Conservation (phyloP, 2,113 vertebrate species). For the Urocitellus parryii region DNA sequence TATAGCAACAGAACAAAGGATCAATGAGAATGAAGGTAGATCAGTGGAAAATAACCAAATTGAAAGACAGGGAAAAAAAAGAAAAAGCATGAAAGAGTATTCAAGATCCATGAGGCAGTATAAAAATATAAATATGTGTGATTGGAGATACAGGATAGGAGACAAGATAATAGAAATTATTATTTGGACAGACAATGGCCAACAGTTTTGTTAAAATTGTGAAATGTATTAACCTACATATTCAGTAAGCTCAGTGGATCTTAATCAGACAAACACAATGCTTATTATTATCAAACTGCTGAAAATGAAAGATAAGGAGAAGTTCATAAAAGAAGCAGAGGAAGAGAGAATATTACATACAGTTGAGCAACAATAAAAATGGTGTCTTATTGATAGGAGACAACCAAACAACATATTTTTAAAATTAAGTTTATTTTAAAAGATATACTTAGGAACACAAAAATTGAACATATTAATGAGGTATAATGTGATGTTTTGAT, state of each 20-base stretch:
- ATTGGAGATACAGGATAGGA: background rate
- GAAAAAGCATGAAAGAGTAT: background rate
- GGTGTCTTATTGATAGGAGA: background rate
- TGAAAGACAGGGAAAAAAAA: background rate
- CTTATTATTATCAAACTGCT: background rate
- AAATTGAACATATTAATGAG: background rate
- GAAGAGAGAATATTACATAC: background rate
- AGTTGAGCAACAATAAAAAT: background rate
- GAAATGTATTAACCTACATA: background rate
- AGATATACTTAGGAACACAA: background rate
- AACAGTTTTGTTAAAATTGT: background rate
- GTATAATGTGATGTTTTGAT: too few species aligned
- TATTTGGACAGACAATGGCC: background rate
- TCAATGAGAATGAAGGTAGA: background rate
- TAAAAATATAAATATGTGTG: background rate
- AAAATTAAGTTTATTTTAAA: background rate
- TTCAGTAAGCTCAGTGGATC: background rate
- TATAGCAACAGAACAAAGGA: background rate
- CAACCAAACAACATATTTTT: background rate
- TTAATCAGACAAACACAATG: background rate
- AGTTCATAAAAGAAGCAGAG: background rate
- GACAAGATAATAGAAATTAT: background rate
- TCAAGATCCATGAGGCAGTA: background rate
- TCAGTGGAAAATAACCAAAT: background rate
- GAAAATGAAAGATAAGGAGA: background rate